phyloP scores from a whole-genome alignment of 2,113 vertebrate species.

The Crotophaga sulcirostris region DNA sequence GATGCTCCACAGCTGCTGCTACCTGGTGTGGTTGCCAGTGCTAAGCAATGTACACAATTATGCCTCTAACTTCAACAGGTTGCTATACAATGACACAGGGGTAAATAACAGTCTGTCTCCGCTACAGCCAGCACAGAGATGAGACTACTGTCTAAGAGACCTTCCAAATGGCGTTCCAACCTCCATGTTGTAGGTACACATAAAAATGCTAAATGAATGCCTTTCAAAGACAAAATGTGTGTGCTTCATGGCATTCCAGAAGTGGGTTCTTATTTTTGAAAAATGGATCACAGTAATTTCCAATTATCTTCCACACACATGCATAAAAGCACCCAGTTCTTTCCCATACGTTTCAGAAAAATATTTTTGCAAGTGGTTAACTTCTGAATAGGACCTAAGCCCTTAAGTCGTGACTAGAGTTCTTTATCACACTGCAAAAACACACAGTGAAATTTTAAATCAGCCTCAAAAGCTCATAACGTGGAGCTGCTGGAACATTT shows the following conservation, averaged over 20 bases:
- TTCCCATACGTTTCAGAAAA: background rate
- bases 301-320: background rate
- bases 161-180: background rate
- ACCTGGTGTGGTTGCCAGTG: background rate
- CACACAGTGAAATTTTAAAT: background rate
- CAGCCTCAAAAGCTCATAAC: background rate
- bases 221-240: background rate
- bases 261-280: background rate
- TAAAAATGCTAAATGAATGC: background rate
- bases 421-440: background rate
- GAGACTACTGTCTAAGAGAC: background rate
- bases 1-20: fast-evolving
- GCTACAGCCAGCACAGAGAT: background rate
- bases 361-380: background rate
- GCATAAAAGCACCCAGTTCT: background rate
- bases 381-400: background rate
- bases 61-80: background rate
- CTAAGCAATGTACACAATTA: fast-evolving
- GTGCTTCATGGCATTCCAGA: background rate
- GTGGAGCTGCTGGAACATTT: background rate
- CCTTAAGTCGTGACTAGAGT: background rate
- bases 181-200: fast-evolving
- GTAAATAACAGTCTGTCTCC: background rate
- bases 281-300: background rate
- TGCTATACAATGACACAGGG: background rate